A percentile compares a stretch with the other conserved stretches of the same genome.
phyloP scores from a whole-genome alignment of 1,140 invertebrate species.

The Drosophila repleta region DNA sequence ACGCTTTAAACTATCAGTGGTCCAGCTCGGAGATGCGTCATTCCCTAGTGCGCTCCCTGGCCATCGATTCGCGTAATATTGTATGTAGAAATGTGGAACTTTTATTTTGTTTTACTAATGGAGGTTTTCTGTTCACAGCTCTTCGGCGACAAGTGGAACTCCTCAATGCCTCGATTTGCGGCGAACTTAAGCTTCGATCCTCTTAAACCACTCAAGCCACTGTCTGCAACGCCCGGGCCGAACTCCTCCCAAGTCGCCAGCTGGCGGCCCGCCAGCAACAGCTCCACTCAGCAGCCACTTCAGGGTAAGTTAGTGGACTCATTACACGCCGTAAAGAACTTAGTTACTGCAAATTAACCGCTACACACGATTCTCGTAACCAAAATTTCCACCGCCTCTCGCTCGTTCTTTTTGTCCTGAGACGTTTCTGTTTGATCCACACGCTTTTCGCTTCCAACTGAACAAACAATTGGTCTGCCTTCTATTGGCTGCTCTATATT shows the following conservation, averaged over 20 bases:
- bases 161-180: constrained; percentile 91
- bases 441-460: constrained; percentile 30
- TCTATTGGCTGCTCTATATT: constrained; percentile 43
- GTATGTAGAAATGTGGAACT: constrained; percentile 86
- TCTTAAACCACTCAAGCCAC: constrained; percentile 89
- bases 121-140: constrained; percentile 85
- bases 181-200: constrained; percentile 90
- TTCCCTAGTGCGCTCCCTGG: constrained; percentile 87
- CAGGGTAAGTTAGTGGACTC: constrained; percentile 40
- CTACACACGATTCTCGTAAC: constrained; percentile 70
- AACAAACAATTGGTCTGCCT: constrained; percentile 43
- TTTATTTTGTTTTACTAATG: neutral
- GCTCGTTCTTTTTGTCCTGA: constrained; percentile 45
- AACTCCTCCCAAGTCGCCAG: constrained; percentile 17
- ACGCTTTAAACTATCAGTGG: constrained; percentile 80
- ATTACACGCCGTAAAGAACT: constrained; percentile 36
- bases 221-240: neutral
- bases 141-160: constrained; percentile 91
- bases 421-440: constrained; percentile 40
- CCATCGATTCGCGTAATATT: constrained; percentile 93
- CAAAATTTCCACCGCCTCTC: constrained; percentile 69
- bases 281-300: constrained; percentile 14
- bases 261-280: constrained; percentile 28
- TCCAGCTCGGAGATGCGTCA: constrained; percentile 83
- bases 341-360: constrained; percentile 73